Evolutionary conservation across 2,113 vertebrate genomes (phyloP).

Genomic region (Loxodonta africana): DNA sequence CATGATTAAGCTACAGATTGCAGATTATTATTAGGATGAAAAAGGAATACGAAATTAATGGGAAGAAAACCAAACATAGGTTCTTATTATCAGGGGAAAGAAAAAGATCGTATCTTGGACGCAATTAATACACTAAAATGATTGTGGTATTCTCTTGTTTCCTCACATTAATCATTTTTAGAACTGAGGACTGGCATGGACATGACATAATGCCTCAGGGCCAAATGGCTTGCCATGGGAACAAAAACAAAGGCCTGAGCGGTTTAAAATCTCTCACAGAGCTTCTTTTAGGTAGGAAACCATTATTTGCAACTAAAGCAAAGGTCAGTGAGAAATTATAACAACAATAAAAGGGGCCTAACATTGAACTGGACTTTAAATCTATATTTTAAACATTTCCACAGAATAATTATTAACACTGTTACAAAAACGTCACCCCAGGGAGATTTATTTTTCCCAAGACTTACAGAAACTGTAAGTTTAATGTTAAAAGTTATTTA

Average conservation of each 20-base stretch:
- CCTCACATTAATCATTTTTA: constrained; percentile 64
- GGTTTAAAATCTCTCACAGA: constrained; percentile 6
- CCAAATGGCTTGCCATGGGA: neutral
- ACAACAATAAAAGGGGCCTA: neutral
- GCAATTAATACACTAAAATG: constrained; percentile 59
- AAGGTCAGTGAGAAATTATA: constrained; percentile 26
- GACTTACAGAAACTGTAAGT: neutral
- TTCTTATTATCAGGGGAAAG: constrained; percentile 26
- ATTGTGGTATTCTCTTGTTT: constrained; percentile 51
- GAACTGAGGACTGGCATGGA: neutral
- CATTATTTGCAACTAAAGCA: constrained; percentile 21
- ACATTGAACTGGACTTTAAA: neutral
- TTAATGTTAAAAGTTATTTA: constrained; percentile 2
- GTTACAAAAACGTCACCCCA: neutral
- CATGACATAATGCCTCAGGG: constrained; percentile 23
- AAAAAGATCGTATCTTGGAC: constrained; percentile 40
- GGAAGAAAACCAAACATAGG: constrained; percentile 72
- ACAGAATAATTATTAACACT: neutral
- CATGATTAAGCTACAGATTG: constrained; percentile 74
- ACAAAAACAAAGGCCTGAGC: constrained; percentile 29
- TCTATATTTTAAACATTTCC: neutral
- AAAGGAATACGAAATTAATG: constrained; percentile 74
- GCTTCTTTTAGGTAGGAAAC: constrained; percentile 9
- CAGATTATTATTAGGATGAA: constrained; percentile 76
- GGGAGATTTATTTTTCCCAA: neutral